These are phyloP conservation scores for Harpagifer antarcticus DNA, from an alignment of 2,797 vertebrate species.

Conservation along the genomic window DNA sequence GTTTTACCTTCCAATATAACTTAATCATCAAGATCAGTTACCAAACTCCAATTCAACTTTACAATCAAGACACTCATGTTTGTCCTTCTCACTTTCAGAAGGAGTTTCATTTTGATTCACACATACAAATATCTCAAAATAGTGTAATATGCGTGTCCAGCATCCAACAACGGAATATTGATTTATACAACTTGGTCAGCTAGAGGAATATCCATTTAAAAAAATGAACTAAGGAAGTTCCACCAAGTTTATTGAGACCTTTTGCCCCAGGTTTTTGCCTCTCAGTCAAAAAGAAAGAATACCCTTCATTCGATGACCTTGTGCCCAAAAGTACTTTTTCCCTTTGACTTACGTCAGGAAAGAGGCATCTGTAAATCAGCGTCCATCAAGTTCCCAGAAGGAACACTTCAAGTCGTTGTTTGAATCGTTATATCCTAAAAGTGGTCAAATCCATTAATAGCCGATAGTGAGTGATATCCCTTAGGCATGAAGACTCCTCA, in stretches of 20 bases:
- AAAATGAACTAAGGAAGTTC: not conserved
- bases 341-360: too few species aligned
- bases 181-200: not conserved
- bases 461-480: too few species aligned
- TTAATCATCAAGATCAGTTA: conserved; percentile 14
- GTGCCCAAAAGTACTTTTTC: too few species aligned
- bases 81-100: not conserved
- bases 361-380: too few species aligned
- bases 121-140: not conserved
- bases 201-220: not conserved
- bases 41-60: not conserved
- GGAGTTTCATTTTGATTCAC: conserved; percentile 7
- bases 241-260: not conserved
- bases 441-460: too few species aligned
- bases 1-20: not conserved
- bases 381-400: too few species aligned
- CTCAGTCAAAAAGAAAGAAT: not conserved
- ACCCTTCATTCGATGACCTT: too few species aligned
- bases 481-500: too few species aligned
- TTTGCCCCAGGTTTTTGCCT: not conserved
- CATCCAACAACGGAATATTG: not conserved
- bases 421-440: too few species aligned
- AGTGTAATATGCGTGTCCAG: not conserved
- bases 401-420: too few species aligned
- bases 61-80: not conserved